Conservation (phyloP, 2,797 vertebrate genomes). For the Uromys caudimaculatus region DNA sequence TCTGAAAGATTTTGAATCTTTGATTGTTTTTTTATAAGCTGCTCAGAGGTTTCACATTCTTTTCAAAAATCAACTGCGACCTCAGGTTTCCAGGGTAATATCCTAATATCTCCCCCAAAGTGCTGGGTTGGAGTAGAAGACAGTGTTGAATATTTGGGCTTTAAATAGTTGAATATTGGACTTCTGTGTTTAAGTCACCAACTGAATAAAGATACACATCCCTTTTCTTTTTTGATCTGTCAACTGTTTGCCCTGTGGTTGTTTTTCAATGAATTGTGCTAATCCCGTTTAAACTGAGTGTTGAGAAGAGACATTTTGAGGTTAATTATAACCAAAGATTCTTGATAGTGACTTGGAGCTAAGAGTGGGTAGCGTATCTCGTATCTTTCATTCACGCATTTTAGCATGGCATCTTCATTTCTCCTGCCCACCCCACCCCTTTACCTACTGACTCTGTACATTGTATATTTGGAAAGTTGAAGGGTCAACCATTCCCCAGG, state of each 20-base stretch:
- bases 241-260: neutral
- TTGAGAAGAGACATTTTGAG: neutral
- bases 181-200: neutral
- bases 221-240: neutral
- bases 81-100: neutral
- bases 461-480: slow-evolving; percentile 43
- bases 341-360: neutral
- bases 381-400: neutral
- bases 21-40: neutral
- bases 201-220: neutral
- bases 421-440: neutral
- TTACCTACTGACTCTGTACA: neutral
- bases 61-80: neutral
- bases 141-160: neutral
- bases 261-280: slow-evolving; percentile 30
- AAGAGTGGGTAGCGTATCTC: neutral
- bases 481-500: neutral
- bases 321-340: slow-evolving; percentile 27
- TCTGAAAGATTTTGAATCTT: slow-evolving; percentile 49
- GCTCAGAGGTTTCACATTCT: neutral
- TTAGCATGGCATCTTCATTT: neutral
- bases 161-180: neutral
- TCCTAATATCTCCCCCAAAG: neutral
- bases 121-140: neutral
- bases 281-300: neutral